Percentiles rank a stretch among this genome's conserved stretches.
Conservation (phyloP, 2,113 vertebrate genomes). For the Anarrhichthys ocellatus region DNA sequence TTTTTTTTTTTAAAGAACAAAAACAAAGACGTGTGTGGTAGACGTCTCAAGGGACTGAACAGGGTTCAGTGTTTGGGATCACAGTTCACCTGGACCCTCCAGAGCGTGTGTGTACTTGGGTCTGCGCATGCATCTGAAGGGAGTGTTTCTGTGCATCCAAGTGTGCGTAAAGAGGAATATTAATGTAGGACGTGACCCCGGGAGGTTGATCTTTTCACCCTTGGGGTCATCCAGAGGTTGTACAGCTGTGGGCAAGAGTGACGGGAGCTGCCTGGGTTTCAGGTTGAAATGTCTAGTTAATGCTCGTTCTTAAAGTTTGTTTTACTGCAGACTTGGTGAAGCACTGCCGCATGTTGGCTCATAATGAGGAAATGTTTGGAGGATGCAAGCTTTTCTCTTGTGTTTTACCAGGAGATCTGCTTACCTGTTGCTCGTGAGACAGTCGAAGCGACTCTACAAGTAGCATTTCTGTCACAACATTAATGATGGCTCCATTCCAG, state of each 20-base stretch:
- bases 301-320: slow-evolving; percentile 38
- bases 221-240: slow-evolving; percentile 35
- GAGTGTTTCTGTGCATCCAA: background rate
- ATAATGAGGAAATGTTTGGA: background rate
- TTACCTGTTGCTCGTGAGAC: background rate
- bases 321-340: slow-evolving; percentile 36
- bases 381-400: background rate
- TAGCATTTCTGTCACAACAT: background rate
- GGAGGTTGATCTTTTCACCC: slow-evolving; percentile 39
- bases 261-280: slow-evolving; percentile 44
- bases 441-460: background rate
- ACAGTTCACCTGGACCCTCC: slow-evolving; percentile 53
- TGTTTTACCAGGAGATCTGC: background rate
- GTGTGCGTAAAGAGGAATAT: slow-evolving; percentile 52
- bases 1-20: background rate
- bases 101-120: slow-evolving; percentile 21
- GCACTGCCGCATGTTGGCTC: background rate
- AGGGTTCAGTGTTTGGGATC: slow-evolving; percentile 50
- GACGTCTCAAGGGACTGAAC: slow-evolving; percentile 39
- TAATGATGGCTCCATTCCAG: background rate
- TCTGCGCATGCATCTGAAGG: background rate
- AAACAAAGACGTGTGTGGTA: slow-evolving; percentile 51
- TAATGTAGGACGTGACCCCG: slow-evolving; percentile 54
- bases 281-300: slow-evolving; percentile 28
- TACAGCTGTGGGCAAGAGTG: slow-evolving; percentile 52